Evolutionary conservation across 30 jellyfish, hydroid and myxozoan genomes (phyloP).

Genomic region (Sanderia malayensis): DNA sequence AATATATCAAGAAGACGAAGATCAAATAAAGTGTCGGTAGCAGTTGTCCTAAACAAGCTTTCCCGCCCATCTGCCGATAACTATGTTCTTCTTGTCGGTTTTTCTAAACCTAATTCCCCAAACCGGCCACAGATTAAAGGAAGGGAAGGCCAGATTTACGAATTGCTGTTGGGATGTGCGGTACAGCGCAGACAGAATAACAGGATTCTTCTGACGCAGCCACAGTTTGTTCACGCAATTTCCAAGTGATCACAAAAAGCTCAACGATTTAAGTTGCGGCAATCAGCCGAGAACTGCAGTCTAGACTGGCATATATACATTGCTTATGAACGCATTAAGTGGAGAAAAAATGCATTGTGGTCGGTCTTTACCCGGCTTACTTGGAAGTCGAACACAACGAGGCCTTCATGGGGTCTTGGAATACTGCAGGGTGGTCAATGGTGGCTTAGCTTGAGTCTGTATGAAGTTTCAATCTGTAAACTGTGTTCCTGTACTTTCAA

Average conservation of each 20-base stretch:
- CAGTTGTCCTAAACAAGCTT: neutral
- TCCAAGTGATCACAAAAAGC: neutral
- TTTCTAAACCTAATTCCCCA: neutral
- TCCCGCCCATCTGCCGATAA: neutral
- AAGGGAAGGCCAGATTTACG: neutral
- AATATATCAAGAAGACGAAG: no score
- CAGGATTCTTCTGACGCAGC: neutral
- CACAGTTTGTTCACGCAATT: neutral
- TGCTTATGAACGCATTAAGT: neutral
- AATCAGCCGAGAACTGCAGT: neutral
- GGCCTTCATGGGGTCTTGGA: neutral
- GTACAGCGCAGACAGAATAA: neutral
- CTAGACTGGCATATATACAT: neutral
- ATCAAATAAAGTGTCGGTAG: no score
- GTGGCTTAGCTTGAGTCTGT: no score
- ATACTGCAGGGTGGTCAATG: no score
- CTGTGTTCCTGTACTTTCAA: no score
- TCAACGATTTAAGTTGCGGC: neutral
- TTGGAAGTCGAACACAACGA: neutral
- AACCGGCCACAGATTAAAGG: neutral
- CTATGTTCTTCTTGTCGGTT: neutral
- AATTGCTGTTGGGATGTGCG: neutral
- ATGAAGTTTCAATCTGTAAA: no score
- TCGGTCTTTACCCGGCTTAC: slow-evolving; percentile 6
- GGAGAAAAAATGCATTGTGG: neutral